Evolutionary conservation across 2,888 invertebrate species (phyloP), one percentile per base, ranked within the genome.

Genomic region (Drosophila stalkeri): DNA sequence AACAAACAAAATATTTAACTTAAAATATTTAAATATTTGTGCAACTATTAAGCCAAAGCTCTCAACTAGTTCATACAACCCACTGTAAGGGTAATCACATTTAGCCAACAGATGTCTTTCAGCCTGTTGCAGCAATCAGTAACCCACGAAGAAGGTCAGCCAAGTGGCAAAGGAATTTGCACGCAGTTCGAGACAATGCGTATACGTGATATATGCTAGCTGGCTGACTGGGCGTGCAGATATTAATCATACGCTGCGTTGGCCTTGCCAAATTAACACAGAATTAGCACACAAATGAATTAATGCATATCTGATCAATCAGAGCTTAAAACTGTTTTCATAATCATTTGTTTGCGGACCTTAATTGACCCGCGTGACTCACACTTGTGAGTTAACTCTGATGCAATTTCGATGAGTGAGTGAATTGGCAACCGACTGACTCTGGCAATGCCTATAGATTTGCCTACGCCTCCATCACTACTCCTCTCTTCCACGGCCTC

Each of bases 101-200:
- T 9, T 9, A 44, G 18, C 55, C 47, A 70, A 47, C 67, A 69
- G 54, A 47, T 69, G 60, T 66, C 35, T 59, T 20, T 12, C 51
- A 27, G 55, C 35, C 41, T 20, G 49, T n/a, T 39, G 63, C 46
- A 39, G 41, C 56, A 20, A 20, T 18, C 27, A 47, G 59, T 37
- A 47, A 39, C 65, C 75, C 75, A 65, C 75, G 72, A 83, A 86
- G 78, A 83, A 86, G 75, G 81, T 70, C 84, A 84, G 69, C 74
- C 86, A 86, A 59, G 80, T 86, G 84, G 84, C 82, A 86, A 83
- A 80, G 63, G 74, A 77, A 82, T 82, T 66, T 70, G 70, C 76
- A 81, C 64, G 39, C 52, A 44, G 35, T 35, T 39, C 43, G 12
- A 57, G 16, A 47, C 61, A 73, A 41, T 59, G 78, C 82, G 83